A percentile compares a stretch with the other conserved stretches of the same genome.
Evolutionary conservation across 2,888 invertebrate genomes (phyloP).

Genomic region (Colostygia pectinataria): DNA sequence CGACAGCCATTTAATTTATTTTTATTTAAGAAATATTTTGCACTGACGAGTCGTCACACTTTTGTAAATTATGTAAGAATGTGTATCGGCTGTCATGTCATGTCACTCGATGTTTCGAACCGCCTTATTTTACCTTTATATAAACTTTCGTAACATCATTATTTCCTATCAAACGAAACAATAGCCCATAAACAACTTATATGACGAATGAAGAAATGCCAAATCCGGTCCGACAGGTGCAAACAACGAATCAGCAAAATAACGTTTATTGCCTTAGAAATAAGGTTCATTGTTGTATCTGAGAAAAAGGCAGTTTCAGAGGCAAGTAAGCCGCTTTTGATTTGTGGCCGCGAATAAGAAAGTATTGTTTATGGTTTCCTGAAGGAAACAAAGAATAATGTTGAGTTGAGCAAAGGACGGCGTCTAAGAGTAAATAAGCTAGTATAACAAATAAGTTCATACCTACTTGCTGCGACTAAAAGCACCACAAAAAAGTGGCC

Average conservation of each 20-base stretch:
- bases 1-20: too few relatives aligned
- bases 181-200: constrained; percentile 62
- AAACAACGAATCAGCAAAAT: constrained; percentile 16
- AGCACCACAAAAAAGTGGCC: too few relatives aligned
- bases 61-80: too few relatives aligned
- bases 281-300: constrained; percentile 31
- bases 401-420: constrained; percentile 14
- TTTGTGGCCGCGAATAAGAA: constrained; percentile 67
- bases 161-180: constrained; percentile 51
- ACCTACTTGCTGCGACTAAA: too few relatives aligned
- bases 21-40: too few relatives aligned
- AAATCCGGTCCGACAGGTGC: constrained; percentile 43
- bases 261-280: constrained; percentile 15
- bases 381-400: constrained; percentile 57
- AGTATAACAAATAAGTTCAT: neutral
- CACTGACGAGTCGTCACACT: too few relatives aligned
- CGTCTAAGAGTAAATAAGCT: constrained; percentile 4
- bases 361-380: constrained; percentile 72
- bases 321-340: constrained; percentile 67
- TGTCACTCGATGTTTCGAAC: too few relatives aligned
- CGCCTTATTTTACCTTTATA: neutral
- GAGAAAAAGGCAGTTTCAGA: constrained; percentile 39
- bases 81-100: too few relatives aligned
- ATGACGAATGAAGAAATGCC: constrained; percentile 58
- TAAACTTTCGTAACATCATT: constrained; percentile 30